Conservation (phyloP, 2,113 vertebrate species). For the Synchiropus splendidus region DNA sequence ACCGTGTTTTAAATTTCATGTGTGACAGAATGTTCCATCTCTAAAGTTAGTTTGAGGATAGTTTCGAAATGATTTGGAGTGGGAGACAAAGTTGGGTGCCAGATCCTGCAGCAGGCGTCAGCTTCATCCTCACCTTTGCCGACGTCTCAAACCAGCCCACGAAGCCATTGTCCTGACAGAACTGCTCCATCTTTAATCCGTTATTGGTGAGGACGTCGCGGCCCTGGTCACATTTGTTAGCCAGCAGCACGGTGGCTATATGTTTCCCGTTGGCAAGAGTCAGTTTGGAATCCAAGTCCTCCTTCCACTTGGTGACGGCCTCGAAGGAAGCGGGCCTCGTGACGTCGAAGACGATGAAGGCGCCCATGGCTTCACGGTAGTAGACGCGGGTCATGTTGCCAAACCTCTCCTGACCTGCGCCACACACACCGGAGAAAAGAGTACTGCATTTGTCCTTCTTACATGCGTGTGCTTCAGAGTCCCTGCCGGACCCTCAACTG, state of each 20-base stretch:
- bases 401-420: slow-evolving; percentile 72
- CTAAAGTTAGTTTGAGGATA: no score
- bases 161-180: slow-evolving; percentile 72
- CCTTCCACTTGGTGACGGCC: slow-evolving; percentile 74
- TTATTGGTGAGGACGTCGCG: slow-evolving; percentile 61
- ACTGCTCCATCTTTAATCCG: slow-evolving; percentile 70
- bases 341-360: slow-evolving; percentile 74
- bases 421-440: no score
- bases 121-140: slow-evolving; percentile 64
- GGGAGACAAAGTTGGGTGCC: no score
- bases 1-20: no score
- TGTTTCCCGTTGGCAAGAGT: slow-evolving; percentile 68
- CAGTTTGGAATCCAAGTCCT: slow-evolving; percentile 77
- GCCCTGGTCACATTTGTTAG: slow-evolving; percentile 75
- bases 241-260: slow-evolving; percentile 70
- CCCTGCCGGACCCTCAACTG: no score
- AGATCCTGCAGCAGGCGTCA: no score
- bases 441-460: no score
- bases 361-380: slow-evolving; percentile 77
- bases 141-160: slow-evolving; percentile 74
- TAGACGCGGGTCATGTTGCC: slow-evolving; percentile 80
- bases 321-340: slow-evolving; percentile 71
- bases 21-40: no score
- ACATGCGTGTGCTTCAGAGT: no score
- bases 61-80: no score